Conservation (phyloP, 1,140 invertebrate genomes). For the Armadillidium nasatum region DNA sequence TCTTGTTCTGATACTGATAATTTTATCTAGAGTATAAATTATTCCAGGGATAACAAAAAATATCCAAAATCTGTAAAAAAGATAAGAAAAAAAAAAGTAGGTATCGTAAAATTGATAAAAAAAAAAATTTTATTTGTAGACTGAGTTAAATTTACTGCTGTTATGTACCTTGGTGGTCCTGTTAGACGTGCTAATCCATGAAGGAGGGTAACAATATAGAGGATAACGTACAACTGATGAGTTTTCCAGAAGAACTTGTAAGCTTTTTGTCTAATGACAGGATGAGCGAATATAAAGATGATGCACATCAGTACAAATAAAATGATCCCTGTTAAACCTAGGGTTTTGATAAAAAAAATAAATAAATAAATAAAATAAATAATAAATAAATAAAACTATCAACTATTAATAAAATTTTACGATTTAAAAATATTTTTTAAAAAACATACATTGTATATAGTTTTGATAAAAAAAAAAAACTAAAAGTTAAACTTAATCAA, state of each 20-base stretch:
- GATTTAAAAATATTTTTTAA: no score
- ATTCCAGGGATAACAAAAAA: constrained; percentile 89
- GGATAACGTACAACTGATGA: constrained; percentile 84
- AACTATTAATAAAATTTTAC: no score
- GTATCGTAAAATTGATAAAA: background rate
- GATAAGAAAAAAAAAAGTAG: constrained; percentile 1
- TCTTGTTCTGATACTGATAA: constrained; percentile 83
- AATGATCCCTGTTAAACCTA: constrained; percentile 88
- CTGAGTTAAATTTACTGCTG: background rate
- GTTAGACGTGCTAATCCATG: constrained; percentile 93
- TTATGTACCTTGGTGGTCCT: constrained; percentile 64
- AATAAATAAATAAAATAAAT: no score
- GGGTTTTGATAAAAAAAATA: background rate
- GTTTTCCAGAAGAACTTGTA: constrained; percentile 97
- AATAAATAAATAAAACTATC: no score
- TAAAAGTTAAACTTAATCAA: no score
- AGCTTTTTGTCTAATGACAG: constrained; percentile 84
- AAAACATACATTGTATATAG: no score
- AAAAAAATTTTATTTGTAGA: background rate
- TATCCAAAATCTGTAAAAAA: constrained; percentile 72
- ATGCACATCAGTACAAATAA: constrained; percentile 90
- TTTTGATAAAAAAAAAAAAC: no score
- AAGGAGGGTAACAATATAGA: constrained; percentile 85
- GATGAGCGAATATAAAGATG: constrained; percentile 96
- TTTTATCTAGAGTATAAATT: constrained; percentile 73